Percentiles rank a stretch among this genome's conserved stretches.
Conservation (phyloP, 1,140 invertebrate genomes). For the Hylaeus volcanicus region DNA sequence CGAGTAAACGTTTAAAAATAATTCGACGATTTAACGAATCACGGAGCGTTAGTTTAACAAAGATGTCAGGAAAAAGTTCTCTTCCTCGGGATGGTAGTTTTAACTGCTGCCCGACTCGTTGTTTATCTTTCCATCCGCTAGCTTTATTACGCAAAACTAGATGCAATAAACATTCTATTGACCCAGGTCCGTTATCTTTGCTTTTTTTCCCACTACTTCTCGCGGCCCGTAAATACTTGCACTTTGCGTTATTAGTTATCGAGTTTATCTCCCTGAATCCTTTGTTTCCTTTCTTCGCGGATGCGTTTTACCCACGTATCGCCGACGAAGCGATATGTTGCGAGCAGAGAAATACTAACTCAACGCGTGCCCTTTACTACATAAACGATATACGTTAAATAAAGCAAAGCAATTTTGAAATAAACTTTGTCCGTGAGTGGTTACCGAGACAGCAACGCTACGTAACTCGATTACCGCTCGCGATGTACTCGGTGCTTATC, state of each 20-base stretch:
- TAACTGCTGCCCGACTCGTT: slow-evolving; percentile 11
- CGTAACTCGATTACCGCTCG: no score
- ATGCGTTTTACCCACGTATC: no score
- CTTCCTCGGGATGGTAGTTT: slow-evolving; percentile 19
- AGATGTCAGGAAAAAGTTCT: slow-evolving; percentile 10
- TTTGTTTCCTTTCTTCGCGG: not conserved
- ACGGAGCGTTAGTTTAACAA: not conserved
- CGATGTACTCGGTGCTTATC: no score
- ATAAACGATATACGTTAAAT: no score
- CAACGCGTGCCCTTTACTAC: no score
- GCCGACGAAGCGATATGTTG: no score
- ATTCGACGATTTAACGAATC: slow-evolving; percentile 30
- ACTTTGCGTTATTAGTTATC: slow-evolving; percentile 37
- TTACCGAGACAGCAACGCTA: no score
- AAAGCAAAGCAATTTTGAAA: no score
- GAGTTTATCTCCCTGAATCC: slow-evolving; percentile 2
- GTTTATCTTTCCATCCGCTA: slow-evolving; percentile 10
- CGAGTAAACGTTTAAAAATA: not conserved
- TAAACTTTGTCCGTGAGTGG: no score
- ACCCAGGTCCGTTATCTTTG: slow-evolving; percentile 18
- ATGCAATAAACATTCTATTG: slow-evolving; percentile 48
- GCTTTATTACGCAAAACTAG: slow-evolving; percentile 44
- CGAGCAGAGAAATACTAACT: no score
- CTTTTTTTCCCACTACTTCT: slow-evolving; percentile 8
- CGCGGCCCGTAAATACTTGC: slow-evolving; percentile 29